Base-by-base conservation (phyloP, 2,888 invertebrate species). In the Sclerodermus sp. region DNA sequence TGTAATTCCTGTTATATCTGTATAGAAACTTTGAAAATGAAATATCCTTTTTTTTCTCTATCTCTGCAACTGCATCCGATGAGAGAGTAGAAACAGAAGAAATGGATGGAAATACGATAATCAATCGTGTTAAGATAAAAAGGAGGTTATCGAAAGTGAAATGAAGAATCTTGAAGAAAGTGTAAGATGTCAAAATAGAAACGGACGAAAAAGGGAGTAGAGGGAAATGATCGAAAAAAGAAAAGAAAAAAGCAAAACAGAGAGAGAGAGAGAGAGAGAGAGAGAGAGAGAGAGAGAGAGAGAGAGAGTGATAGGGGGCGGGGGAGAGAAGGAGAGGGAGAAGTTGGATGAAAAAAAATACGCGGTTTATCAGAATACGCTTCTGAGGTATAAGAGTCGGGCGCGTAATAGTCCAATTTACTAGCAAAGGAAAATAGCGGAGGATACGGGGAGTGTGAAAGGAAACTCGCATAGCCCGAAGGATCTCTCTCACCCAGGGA, bases 401-500 rank as follows among this genome's bases (percentile, higher is more conserved):
- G 49, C 52, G 46, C 58, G 70, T 69, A 68, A 74, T 71, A 71
- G 70, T 71, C 70, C 71, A 73, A 74, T 74, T 73, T 71, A 62
- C 58, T 54, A 57, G 66, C 62, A 73, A 73, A 70, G 67, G 64
- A 70, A 74, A 70, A 72, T 68, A 65, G 60, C 56, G 55, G 57
- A 64, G 62, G 57, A 63, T 64, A 2, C 12, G 34, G 12, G 34
- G 3, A 12, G 17, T 14, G 38, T 38, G 17, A 38, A 59, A 59
- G 53, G 55, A 53, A 42, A 44, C 23, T 41, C 31, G 29, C 14
- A 15, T 23, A 30, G 9, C 10, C 43, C 15, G 8, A 29, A 15
- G 16, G 12, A 12, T 42, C 42, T 18, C 18, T 18, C 13, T 44
- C 17, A 1, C 14, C 36, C 31, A 23, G 23, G 23, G 23, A 23